Percentiles rank a stretch among this genome's conserved stretches.
Evolutionary conservation across 2,797 vertebrate species (phyloP).

Genomic region (Crenichthys baileyi): DNA sequence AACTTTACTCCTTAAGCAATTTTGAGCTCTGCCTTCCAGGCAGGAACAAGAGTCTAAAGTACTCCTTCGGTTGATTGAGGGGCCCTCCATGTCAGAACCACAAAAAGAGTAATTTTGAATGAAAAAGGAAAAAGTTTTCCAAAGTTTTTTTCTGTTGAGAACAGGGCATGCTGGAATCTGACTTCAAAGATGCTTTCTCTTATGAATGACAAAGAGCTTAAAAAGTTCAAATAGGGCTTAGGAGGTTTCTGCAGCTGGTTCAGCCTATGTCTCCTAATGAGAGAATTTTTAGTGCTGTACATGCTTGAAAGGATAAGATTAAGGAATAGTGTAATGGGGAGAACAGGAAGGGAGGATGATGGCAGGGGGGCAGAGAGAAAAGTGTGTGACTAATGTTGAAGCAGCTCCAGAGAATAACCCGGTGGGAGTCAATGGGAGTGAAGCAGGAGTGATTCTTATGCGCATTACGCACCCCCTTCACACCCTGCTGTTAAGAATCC

Average conservation of each 20-base stretch:
- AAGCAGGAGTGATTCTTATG: conserved; percentile 70
- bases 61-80: conserved; percentile 34
- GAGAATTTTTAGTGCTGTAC: conserved; percentile 38
- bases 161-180: conserved; percentile 40
- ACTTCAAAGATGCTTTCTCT: conserved; percentile 48
- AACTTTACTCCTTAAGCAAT: background rate
- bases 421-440: conserved; percentile 62
- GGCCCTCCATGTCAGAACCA: conserved; percentile 41
- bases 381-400: conserved; percentile 74
- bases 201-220: conserved; percentile 2
- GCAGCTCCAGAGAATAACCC: conserved; percentile 71
- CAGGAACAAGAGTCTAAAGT: background rate
- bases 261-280: conserved; percentile 39
- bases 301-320: conserved; percentile 62
- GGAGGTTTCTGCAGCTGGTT: conserved; percentile 36
- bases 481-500: conserved; percentile 72
- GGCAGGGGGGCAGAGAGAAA: conserved; percentile 56
- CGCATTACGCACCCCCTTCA: conserved; percentile 72
- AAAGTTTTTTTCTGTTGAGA: conserved; percentile 18
- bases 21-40: background rate
- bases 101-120: conserved; percentile 33
- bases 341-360: conserved; percentile 62
- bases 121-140: conserved; percentile 12
- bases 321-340: conserved; percentile 64
- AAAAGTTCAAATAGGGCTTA: conserved; percentile 28